Evolutionary conservation across 2,113 vertebrate species (phyloP).

Genomic region (Campylorhamphus procurvoides): DNA sequence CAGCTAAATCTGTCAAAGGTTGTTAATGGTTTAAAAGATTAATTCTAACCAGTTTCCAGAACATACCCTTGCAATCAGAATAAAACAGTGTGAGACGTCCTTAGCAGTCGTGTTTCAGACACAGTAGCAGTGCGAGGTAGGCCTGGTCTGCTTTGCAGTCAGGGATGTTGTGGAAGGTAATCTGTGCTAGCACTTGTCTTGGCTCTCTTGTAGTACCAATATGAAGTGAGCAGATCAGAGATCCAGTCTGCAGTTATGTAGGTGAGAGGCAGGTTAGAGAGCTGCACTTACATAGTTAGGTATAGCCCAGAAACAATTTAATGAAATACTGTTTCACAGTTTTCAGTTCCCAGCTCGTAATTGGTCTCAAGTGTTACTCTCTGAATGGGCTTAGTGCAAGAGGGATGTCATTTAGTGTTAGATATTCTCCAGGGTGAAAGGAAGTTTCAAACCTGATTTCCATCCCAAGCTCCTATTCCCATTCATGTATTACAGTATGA

Average conservation of each 20-base stretch:
- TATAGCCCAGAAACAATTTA: not conserved
- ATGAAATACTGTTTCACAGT: conserved; percentile 33
- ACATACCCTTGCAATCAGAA: not conserved
- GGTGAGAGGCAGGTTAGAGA: not conserved
- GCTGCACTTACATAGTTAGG: not conserved
- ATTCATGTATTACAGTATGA: not conserved
- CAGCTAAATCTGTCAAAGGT: not conserved
- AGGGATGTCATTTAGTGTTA: not conserved
- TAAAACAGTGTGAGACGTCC: not conserved
- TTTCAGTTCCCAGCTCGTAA: not conserved
- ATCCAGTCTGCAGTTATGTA: not conserved
- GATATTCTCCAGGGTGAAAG: not conserved
- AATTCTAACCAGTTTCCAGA: not conserved
- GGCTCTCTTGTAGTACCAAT: not conserved
- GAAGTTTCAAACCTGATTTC: not conserved
- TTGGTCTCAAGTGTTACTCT: conserved; percentile 8
- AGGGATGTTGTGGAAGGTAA: not conserved
- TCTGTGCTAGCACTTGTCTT: not conserved
- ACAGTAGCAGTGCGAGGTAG: too few species aligned
- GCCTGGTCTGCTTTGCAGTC: not conserved
- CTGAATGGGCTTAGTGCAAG: not conserved
- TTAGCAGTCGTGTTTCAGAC: not conserved
- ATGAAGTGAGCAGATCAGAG: not conserved
- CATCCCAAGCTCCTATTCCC: not conserved
- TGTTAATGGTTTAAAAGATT: not conserved